Percentiles rank a stretch among this genome's conserved stretches.
Conservation (phyloP, 1,140 invertebrate genomes). For the Lethrus apterus region DNA sequence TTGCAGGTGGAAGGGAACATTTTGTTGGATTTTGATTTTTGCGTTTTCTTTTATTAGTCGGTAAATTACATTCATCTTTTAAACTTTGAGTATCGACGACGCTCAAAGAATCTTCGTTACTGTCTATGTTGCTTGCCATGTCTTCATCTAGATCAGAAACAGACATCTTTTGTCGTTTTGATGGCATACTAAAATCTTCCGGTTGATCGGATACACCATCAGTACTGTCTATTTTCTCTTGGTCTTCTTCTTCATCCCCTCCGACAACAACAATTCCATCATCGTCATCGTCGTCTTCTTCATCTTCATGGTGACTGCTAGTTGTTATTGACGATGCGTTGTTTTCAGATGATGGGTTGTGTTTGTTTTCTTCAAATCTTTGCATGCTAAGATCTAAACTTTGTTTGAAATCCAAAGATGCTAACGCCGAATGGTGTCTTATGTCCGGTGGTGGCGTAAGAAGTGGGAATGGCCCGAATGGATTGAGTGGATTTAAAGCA, state of each 20-base stretch:
- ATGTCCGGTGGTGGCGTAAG: slow-evolving; percentile 67
- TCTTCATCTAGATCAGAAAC: slow-evolving; percentile 61
- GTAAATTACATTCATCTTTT: slow-evolving; percentile 46
- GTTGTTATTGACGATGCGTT: slow-evolving; percentile 38
- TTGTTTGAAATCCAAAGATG: slow-evolving; percentile 62
- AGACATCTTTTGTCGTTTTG: slow-evolving; percentile 52
- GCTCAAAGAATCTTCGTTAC: slow-evolving; percentile 64
- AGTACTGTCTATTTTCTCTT: slow-evolving; percentile 24
- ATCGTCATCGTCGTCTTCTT: slow-evolving; percentile 49
- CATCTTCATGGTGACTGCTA: slow-evolving; percentile 40
- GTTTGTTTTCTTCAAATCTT: slow-evolving; percentile 56
- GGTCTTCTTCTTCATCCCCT: slow-evolving; percentile 56
- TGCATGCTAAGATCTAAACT: slow-evolving; percentile 42
- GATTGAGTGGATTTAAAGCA: slow-evolving; percentile 56
- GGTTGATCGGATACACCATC: slow-evolving; percentile 47
- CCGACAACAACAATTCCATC: slow-evolving; percentile 56
- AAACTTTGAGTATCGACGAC: slow-evolving; percentile 46
- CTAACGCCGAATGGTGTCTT: slow-evolving; percentile 51
- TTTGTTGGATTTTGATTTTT: slow-evolving; percentile 89
- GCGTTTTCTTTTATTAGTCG: slow-evolving; percentile 65
- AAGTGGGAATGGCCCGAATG: slow-evolving; percentile 68
- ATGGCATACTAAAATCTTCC: slow-evolving; percentile 58
- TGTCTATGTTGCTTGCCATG: slow-evolving; percentile 57
- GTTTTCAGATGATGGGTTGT: slow-evolving; percentile 44
- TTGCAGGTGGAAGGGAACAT: slow-evolving; percentile 57